These are phyloP conservation scores for Pangasius macronema DNA, from an alignment of 2,797 vertebrate genomes.

Conservation along the genomic window DNA sequence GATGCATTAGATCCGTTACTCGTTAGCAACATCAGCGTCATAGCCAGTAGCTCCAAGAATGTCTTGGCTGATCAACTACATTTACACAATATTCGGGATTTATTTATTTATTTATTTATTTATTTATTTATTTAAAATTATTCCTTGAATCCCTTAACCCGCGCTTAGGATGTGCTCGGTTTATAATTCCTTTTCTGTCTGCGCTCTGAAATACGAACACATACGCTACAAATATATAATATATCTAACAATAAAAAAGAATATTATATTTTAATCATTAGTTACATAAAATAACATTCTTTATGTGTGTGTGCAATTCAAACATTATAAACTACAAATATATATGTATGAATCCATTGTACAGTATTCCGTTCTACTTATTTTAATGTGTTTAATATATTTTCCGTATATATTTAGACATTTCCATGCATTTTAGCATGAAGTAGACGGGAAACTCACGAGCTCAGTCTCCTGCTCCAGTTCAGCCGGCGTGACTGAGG, in stretches of 20 bases:
- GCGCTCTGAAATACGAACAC: too few species aligned
- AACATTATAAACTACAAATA: neutral
- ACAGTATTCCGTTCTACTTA: constrained; percentile 14
- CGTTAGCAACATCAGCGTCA: too few species aligned
- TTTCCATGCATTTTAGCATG: constrained; percentile 49
- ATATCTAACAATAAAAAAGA: neutral
- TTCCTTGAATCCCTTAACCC: neutral
- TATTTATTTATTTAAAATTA: neutral
- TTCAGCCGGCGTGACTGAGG: neutral
- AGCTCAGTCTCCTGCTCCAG: neutral
- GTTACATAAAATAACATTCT: neutral
- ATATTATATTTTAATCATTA: neutral
- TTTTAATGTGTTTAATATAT: neutral
- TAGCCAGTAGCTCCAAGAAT: neutral
- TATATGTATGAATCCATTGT: neutral
- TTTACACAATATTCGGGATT: neutral
- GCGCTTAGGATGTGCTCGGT: neutral
- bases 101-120: neutral
- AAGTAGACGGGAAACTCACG: neutral
- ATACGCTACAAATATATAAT: neutral
- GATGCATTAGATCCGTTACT: neutral
- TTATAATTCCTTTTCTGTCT: neutral
- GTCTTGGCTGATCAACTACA: neutral
- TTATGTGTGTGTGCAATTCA: neutral
- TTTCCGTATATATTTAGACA: neutral